phyloP scores from a whole-genome alignment of 2,113 vertebrate species.

The Muscicapa adusta region DNA sequence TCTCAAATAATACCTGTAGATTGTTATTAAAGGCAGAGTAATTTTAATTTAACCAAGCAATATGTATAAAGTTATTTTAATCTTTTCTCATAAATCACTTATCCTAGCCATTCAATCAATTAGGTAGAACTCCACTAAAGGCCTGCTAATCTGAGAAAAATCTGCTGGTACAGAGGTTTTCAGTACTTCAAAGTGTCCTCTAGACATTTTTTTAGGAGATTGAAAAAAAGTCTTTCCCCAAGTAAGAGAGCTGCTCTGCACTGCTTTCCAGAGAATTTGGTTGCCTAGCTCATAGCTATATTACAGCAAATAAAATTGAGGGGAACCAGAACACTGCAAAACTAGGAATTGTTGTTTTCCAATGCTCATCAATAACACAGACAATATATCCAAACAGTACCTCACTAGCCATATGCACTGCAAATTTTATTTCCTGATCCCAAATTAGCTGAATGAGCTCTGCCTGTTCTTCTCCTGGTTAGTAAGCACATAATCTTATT shows the following conservation, averaged over 20 bases:
- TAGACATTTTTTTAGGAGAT: neutral
- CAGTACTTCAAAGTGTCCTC: neutral
- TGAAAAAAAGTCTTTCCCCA: neutral
- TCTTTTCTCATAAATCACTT: slow-evolving; percentile 53
- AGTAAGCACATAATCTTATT: neutral
- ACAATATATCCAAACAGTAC: neutral
- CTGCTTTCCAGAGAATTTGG: neutral
- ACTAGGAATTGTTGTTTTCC: neutral
- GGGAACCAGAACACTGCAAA: neutral
- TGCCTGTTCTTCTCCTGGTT: neutral
- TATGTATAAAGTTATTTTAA: neutral
- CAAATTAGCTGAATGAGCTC: neutral
- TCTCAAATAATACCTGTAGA: slow-evolving; percentile 21
- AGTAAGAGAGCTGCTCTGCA: neutral
- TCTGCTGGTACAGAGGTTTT: neutral
- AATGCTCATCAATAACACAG: neutral
- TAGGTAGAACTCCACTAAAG: neutral
- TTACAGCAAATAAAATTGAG: neutral
- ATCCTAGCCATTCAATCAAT: neutral
- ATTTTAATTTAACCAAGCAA: slow-evolving; percentile 35
- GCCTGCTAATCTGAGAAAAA: neutral
- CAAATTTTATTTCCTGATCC: neutral
- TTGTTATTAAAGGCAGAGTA: neutral
- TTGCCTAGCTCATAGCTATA: neutral
- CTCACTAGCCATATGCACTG: neutral